phyloP scores from a whole-genome alignment of 2,113 vertebrate species.

The Planiliza haematocheilus region DNA sequence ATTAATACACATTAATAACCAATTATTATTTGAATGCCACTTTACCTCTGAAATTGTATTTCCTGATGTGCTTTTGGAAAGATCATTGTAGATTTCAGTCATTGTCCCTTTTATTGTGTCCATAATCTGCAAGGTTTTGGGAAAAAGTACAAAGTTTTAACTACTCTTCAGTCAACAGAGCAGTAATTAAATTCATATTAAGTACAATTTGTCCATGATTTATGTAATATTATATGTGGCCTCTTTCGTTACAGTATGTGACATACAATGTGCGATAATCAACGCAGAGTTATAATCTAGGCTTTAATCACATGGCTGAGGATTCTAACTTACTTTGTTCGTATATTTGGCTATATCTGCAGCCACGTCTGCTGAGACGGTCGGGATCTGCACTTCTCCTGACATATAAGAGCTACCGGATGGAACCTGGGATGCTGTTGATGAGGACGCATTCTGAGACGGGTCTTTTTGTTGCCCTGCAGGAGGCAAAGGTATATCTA shows the following conservation, averaged over 20 bases:
- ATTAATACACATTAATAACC: background rate
- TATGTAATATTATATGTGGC: background rate
- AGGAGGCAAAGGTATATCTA: conserved; percentile 42
- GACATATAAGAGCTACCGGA: conserved; percentile 83
- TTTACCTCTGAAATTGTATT: conserved; percentile 96
- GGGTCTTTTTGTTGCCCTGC: conserved; percentile 94
- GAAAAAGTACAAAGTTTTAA: conserved; percentile 5
- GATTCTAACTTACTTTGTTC: conserved; percentile 87
- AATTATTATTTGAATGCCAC: rapidly evolving
- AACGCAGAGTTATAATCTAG: background rate
- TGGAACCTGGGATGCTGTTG: conserved; percentile 87
- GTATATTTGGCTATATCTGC: conserved; percentile 98
- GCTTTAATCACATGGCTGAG: background rate
- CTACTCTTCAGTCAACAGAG: background rate
- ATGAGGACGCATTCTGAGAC: conserved; percentile 88
- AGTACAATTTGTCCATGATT: background rate
- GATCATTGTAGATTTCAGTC: conserved; percentile 98
- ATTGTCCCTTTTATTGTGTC: conserved; percentile 98
- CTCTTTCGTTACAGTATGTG: background rate
- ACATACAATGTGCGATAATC: background rate
- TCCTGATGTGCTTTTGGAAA: conserved; percentile 96
- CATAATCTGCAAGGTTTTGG: conserved; percentile 90
- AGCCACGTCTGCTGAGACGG: conserved; percentile 94
- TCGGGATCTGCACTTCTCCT: conserved; percentile 91
- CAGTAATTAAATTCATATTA: background rate